These are phyloP conservation scores for Augochlorella aurata DNA, from an alignment of 2,888 invertebrate genomes.

Conservation along the genomic window DNA sequence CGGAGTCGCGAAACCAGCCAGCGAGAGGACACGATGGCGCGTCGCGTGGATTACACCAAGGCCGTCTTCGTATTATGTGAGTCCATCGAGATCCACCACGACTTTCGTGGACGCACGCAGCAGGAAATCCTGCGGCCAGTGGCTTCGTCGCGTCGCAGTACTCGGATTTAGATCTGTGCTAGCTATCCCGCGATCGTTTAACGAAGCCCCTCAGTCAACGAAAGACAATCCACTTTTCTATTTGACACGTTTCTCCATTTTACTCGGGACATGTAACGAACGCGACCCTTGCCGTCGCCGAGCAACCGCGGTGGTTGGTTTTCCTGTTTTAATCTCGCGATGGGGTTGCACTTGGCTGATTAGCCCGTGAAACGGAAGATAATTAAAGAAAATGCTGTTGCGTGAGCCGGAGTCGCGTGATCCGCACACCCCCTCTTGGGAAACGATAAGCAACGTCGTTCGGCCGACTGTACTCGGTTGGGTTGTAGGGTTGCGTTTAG, in stretches of 20 bases:
- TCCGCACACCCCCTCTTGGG: background rate
- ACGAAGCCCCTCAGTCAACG: background rate
- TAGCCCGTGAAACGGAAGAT: background rate
- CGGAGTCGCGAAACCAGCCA: background rate
- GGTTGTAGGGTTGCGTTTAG: background rate
- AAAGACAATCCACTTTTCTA: background rate
- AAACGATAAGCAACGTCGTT: background rate
- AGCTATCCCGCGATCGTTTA: background rate
- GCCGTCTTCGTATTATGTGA: slow-evolving; percentile 75
- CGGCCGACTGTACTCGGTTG: background rate
- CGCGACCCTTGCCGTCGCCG: background rate
- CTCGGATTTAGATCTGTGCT: background rate
- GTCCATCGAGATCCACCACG: slow-evolving; percentile 47
- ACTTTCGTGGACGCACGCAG: background rate
- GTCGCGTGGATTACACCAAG: slow-evolving; percentile 62
- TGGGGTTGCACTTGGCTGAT: slow-evolving; percentile 20
- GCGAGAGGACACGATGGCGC: slow-evolving; percentile 66
- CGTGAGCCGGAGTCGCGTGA: slow-evolving; percentile 32
- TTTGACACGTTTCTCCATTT: background rate
- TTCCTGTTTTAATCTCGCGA: background rate
- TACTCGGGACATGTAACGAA: background rate
- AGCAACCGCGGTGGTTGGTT: background rate
- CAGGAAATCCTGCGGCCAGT: background rate
- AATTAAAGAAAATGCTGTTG: background rate
- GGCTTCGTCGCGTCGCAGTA: background rate